These are phyloP conservation scores for Xestia ashworthii DNA, from an alignment of 2,888 invertebrate species.

Conservation along the genomic window DNA sequence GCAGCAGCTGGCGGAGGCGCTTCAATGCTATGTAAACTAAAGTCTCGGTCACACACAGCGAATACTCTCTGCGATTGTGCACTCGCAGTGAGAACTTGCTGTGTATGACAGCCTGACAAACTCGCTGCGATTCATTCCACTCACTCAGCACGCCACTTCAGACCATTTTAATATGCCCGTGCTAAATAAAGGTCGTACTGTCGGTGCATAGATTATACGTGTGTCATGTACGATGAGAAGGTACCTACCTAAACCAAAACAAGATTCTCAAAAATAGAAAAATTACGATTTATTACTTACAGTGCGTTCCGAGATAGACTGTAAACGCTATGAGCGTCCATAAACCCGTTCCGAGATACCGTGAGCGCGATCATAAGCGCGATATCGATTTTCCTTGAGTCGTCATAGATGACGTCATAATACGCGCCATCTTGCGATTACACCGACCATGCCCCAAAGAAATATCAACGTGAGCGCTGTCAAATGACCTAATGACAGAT, in stretches of 20 bases:
- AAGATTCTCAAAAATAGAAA: background rate
- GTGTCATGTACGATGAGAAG: background rate
- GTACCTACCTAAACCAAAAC: background rate
- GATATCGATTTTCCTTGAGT: no score
- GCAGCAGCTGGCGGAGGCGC: slow-evolving; percentile 63
- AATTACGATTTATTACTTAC: no score
- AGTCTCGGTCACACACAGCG: background rate
- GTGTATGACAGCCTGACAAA: background rate
- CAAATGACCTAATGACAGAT: no score
- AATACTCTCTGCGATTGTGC: background rate
- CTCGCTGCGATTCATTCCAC: background rate
- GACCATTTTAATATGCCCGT: background rate
- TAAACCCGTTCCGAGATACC: no score
- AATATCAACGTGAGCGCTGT: no score
- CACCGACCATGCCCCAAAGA: no score
- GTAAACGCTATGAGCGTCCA: no score
- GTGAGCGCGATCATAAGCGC: no score
- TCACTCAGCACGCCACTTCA: background rate
- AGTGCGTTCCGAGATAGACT: no score
- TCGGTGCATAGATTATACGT: background rate
- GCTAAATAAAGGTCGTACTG: background rate
- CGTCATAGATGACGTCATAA: no score
- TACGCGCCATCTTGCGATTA: no score
- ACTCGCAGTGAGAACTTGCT: background rate
- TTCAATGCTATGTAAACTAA: slow-evolving; percentile 68